Conservation (phyloP, 2,113 vertebrate species). For the Archocentrus centrarchus region DNA sequence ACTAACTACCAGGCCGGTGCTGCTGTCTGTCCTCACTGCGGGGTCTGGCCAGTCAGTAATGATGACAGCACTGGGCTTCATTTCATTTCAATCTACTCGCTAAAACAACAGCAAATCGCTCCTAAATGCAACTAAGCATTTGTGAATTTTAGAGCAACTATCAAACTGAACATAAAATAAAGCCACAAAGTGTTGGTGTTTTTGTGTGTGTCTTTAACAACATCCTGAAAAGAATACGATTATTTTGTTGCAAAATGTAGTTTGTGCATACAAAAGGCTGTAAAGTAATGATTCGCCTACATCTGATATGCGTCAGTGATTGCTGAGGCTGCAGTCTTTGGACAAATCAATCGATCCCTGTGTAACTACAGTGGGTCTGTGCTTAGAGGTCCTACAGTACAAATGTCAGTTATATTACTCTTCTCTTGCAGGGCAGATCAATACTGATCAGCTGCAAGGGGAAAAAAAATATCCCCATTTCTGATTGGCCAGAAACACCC, state of each 20-base stretch:
- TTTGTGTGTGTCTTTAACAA: background rate
- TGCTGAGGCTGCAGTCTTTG: slow-evolving; percentile 9
- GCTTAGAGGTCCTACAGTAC: background rate
- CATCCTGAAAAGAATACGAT: background rate
- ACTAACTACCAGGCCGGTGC: slow-evolving; percentile 78
- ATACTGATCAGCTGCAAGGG: slow-evolving; percentile 10
- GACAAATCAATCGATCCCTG: background rate
- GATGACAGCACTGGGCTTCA: slow-evolving; percentile 5
- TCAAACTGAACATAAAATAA: slow-evolving; percentile 25
- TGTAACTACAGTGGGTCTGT: slow-evolving; percentile 14
- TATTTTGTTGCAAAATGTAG: slow-evolving; percentile 2
- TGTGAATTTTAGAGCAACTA: background rate
- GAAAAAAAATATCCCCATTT: slow-evolving; percentile 66
- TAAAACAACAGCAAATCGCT: slow-evolving; percentile 24
- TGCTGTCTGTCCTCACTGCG: slow-evolving; percentile 30
- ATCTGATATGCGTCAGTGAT: slow-evolving; percentile 1
- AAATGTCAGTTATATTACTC: background rate
- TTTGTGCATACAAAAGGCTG: slow-evolving; percentile 11
- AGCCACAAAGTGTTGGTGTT: background rate
- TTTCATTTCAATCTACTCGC: slow-evolving; percentile 1
- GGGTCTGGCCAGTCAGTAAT: slow-evolving; percentile 58
- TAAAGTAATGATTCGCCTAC: slow-evolving; percentile 7
- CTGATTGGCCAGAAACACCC: slow-evolving; percentile 70
- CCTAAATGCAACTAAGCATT: background rate
- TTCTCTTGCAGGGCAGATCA: slow-evolving; percentile 12